Evolutionary conservation across 2,797 vertebrate genomes (phyloP).

Genomic region (Forpus xanthops): DNA sequence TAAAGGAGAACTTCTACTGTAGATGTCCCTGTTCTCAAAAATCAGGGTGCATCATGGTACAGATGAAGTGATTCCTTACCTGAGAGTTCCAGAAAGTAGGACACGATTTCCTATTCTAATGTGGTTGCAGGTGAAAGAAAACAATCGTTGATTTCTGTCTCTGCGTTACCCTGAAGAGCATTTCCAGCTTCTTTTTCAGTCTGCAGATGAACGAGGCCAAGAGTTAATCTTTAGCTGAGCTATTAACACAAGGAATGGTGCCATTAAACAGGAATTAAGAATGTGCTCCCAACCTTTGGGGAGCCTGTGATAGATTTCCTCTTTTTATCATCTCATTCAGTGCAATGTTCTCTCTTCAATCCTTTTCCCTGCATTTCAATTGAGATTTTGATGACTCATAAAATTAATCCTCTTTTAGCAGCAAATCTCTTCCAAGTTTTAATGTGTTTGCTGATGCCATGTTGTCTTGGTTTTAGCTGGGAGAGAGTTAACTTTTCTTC

Average conservation of each 20-base stretch:
- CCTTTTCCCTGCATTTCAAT: slow-evolving; percentile 46
- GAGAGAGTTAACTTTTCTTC: not conserved
- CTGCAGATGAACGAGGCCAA: not conserved
- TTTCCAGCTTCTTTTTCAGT: not conserved
- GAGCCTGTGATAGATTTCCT: slow-evolving; percentile 30
- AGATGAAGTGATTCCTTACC: not conserved
- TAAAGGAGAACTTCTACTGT: not conserved
- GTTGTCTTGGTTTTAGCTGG: not conserved
- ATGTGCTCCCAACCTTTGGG: slow-evolving; percentile 3
- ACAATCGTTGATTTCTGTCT: not conserved
- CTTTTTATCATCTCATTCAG: slow-evolving; percentile 17
- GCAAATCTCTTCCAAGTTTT: not conserved
- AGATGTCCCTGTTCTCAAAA: not conserved
- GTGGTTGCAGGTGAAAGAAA: not conserved
- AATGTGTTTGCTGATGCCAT: not conserved
- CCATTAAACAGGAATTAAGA: slow-evolving; percentile 52
- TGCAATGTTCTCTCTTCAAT: slow-evolving; percentile 29
- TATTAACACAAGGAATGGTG: not conserved
- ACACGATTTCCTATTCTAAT: not conserved
- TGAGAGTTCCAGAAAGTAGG: not conserved
- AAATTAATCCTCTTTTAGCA: slow-evolving; percentile 49
- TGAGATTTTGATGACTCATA: slow-evolving; percentile 64
- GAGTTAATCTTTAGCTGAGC: slow-evolving; percentile 11
- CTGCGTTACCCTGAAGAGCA: not conserved
- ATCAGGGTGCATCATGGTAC: not conserved